Conservation (phyloP, 2,888 invertebrate species). For the Drosophila robusta region DNA sequence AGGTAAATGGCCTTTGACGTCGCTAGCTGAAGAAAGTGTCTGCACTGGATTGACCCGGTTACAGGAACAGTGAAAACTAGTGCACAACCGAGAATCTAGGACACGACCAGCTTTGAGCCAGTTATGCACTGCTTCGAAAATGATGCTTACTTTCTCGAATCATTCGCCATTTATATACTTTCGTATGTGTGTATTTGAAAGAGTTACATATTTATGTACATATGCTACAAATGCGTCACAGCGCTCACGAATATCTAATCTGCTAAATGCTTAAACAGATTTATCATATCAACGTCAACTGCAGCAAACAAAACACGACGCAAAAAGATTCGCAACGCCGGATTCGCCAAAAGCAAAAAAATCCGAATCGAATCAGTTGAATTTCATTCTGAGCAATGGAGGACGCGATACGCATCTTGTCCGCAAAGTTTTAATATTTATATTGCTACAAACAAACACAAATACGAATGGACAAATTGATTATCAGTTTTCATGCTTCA, state of each 20-base stretch:
- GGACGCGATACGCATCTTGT: slow-evolving; percentile 45
- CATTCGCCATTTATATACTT: slow-evolving; percentile 19
- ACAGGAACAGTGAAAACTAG: slow-evolving; percentile 45
- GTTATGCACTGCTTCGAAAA: slow-evolving; percentile 1
- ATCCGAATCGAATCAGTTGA: slow-evolving; percentile 51
- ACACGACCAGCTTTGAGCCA: slow-evolving; percentile 35
- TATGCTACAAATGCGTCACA: slow-evolving; percentile 24
- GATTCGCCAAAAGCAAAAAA: slow-evolving; percentile 20
- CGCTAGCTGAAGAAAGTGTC: slow-evolving; percentile 50
- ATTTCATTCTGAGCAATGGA: slow-evolving; percentile 50
- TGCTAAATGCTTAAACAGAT: slow-evolving; percentile 62
- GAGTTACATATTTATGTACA: not conserved
- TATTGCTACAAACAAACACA: slow-evolving; percentile 7
- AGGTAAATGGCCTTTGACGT: slow-evolving; percentile 32
- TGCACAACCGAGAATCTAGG: slow-evolving; percentile 46
- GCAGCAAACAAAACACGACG: slow-evolving; percentile 41
- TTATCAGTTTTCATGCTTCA: slow-evolving; percentile 18
- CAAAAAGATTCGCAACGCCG: slow-evolving; percentile 26
- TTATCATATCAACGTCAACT: slow-evolving; percentile 66
- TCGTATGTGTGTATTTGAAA: not conserved
- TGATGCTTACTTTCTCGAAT: slow-evolving; percentile 23
- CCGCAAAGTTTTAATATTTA: slow-evolving; percentile 14
- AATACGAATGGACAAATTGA: slow-evolving; percentile 4
- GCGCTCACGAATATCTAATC: slow-evolving; percentile 69
- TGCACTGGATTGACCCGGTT: slow-evolving; percentile 65